Percentiles rank a stretch among this genome's conserved stretches.
Evolutionary conservation across 2,797 vertebrate species (phyloP).

Genomic region (Darevskia mixta): DNA sequence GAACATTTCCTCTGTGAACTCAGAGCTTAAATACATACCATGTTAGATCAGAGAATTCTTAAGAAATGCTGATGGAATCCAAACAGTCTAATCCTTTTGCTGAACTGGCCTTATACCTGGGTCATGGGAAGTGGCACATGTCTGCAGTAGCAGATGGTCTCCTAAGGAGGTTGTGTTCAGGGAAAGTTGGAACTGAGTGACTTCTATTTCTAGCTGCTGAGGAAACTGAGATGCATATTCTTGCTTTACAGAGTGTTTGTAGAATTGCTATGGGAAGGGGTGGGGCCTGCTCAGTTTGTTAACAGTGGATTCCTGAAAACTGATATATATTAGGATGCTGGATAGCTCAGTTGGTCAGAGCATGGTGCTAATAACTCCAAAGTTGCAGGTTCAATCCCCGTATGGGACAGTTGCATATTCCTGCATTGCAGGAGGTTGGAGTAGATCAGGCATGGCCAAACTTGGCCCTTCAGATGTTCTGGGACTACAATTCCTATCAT

Average conservation of each 20-base stretch:
- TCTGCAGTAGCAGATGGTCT: conserved; percentile 70
- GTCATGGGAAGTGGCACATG: conserved; percentile 49
- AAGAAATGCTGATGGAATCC: conserved; percentile 31
- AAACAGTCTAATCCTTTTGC: conserved; percentile 63
- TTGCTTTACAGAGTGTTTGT: neutral
- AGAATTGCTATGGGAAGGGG: neutral
- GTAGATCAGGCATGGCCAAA: too few species aligned
- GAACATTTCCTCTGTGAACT: neutral
- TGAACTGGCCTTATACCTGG: conserved; percentile 74
- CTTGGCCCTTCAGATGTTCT: too few species aligned
- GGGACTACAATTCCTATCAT: too few species aligned
- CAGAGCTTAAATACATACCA: rapidly evolving
- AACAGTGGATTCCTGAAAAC: conserved; percentile 7
- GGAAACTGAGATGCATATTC: neutral
- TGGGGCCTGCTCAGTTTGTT: too few species aligned
- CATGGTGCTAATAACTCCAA: too few species aligned
- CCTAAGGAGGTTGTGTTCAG: conserved; percentile 46
- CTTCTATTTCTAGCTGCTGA: conserved; percentile 29
- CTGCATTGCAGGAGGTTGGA: too few species aligned
- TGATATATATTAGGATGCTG: neutral
- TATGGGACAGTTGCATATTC: too few species aligned
- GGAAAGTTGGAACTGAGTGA: neutral
- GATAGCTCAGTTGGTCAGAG: too few species aligned
- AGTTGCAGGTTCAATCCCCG: too few species aligned
- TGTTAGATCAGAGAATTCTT: neutral